Conservation (phyloP, 1,140 invertebrate species). For the Heterodera carotae region DNA sequence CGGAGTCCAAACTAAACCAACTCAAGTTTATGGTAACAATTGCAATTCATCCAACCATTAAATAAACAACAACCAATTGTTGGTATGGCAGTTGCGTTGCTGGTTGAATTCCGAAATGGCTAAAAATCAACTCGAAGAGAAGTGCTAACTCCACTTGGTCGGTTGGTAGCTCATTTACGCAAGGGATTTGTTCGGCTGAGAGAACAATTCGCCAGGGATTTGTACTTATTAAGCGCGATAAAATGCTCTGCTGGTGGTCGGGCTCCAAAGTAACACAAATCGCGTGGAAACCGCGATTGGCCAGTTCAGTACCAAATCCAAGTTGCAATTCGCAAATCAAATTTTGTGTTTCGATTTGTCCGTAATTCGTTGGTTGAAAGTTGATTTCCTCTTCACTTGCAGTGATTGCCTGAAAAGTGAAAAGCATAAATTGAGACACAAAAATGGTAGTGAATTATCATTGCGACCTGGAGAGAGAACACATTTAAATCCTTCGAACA, state of each 20-base stretch:
- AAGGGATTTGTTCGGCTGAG: constrained; percentile 18
- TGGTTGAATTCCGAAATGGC: neutral
- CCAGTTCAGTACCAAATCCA: constrained; percentile 11
- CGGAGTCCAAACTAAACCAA: no score
- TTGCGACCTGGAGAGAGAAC: neutral
- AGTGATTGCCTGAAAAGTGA: constrained; percentile 17
- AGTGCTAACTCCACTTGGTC: constrained; percentile 20
- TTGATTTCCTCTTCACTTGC: constrained; percentile 3
- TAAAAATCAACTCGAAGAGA: constrained; percentile 16
- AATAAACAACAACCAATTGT: constrained; percentile 2
- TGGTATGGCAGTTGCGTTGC: constrained; percentile 7
- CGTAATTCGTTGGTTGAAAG: neutral
- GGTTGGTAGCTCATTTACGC: constrained; percentile 14
- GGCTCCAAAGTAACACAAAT: constrained; percentile 13
- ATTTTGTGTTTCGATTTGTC: neutral
- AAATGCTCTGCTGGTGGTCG: constrained; percentile 2
- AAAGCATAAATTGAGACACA: neutral
- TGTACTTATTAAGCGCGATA: constrained; percentile 15
- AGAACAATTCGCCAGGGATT: constrained; percentile 18
- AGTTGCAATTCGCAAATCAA: constrained; percentile 12
- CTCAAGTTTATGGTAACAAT: no score
- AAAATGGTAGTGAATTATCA: neutral
- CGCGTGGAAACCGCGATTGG: constrained; percentile 5
- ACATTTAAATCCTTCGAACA: constrained; percentile 16
- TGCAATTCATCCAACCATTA: no score